Conservation (phyloP, 2,888 invertebrate genomes). For the Pristionchus japonicus region DNA sequence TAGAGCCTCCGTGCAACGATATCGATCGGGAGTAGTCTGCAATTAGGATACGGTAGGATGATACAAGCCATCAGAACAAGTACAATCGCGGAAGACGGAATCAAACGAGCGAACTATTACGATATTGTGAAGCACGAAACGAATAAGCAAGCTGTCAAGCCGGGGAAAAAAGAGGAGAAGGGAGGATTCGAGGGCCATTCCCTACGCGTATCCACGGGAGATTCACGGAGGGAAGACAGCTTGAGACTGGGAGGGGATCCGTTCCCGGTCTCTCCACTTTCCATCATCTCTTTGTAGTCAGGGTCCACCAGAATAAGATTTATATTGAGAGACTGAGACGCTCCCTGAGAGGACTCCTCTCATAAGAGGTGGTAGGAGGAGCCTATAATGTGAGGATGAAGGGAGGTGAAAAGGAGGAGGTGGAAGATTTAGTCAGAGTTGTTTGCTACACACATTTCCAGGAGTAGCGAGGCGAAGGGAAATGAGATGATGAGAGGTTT, state of each 20-base stretch:
- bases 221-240: not conserved
- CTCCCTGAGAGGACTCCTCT: too few species aligned
- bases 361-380: too few species aligned
- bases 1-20: not conserved
- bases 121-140: not conserved
- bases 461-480: not conserved
- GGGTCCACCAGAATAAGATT: not conserved
- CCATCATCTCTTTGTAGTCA: not conserved
- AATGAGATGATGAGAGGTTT: constrained; percentile 30
- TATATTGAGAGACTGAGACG: not conserved
- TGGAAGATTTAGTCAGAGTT: constrained; percentile 37
- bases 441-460: constrained; percentile 18
- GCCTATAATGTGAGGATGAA: not conserved
- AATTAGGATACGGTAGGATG: not conserved
- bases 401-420: not conserved
- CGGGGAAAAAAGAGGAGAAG: not conserved
- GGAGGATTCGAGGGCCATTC: not conserved
- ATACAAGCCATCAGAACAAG: not conserved
- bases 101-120: too few species aligned
- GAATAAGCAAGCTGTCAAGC: not conserved
- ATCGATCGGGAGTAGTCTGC: not conserved
- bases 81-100: not conserved
- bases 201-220: not conserved
- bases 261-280: not conserved
- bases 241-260: not conserved